Conservation (phyloP, 2,797 vertebrate species). For the Okamejei kenojei region DNA sequence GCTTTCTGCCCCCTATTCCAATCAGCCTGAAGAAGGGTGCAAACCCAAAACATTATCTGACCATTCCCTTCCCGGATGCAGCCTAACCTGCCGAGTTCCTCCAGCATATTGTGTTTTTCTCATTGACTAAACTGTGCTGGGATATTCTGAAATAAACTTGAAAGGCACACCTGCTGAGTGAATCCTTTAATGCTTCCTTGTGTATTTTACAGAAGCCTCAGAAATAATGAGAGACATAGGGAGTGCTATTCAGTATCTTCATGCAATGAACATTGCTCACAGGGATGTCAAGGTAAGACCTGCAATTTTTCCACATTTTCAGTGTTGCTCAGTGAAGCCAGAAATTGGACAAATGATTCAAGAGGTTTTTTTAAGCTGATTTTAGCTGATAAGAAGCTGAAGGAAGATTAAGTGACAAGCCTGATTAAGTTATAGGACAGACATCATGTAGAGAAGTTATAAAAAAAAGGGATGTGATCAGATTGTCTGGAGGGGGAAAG, state of each 20-base stretch:
- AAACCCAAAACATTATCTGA: too few species aligned
- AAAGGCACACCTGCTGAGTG: background rate
- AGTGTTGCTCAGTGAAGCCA: background rate
- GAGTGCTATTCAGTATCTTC: slow-evolving; percentile 83
- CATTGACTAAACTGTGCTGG: too few species aligned
- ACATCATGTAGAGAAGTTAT: background rate
- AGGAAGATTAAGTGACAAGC: background rate
- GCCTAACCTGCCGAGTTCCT: too few species aligned
- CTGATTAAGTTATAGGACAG: background rate
- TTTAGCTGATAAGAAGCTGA: background rate
- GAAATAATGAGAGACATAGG: slow-evolving; percentile 94
- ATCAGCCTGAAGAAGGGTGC: too few species aligned
- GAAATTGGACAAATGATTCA: background rate
- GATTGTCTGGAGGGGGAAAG: background rate
- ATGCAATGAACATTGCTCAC: slow-evolving; percentile 85
- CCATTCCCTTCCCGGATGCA: too few species aligned
- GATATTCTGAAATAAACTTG: too few species aligned
- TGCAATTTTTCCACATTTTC: background rate
- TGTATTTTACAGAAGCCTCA: slow-evolving; percentile 71
- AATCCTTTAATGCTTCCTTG: background rate
- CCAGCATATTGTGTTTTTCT: too few species aligned
- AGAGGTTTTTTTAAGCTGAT: background rate
- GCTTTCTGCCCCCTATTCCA: too few species aligned
- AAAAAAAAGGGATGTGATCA: background rate
- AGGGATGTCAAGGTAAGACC: slow-evolving; percentile 88